Evolutionary conservation across 2,797 vertebrate species (phyloP).

Genomic region (Denticeps clupeoides): DNA sequence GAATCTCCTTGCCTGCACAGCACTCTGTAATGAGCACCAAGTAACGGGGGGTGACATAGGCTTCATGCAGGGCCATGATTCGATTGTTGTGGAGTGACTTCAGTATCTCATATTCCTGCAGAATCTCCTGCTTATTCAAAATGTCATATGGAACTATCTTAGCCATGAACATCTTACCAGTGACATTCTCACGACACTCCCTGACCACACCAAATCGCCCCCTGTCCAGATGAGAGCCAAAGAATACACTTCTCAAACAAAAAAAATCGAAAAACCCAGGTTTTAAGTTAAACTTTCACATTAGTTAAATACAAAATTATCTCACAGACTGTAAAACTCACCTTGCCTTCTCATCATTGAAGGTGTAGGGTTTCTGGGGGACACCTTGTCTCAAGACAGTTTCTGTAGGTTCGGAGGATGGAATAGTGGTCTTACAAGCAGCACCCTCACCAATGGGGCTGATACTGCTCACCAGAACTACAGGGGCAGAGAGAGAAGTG

Average conservation of each 20-base stretch:
- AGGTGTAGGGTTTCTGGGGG: conserved; percentile 93
- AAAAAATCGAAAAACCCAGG: too few species aligned
- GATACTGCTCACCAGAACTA: conserved; percentile 55
- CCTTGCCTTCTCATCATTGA: conserved; percentile 89
- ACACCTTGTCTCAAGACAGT: conserved; percentile 68
- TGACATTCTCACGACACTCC: conserved; percentile 82
- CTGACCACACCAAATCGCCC: conserved; percentile 84
- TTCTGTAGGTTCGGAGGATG: conserved; percentile 39
- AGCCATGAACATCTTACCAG: conserved; percentile 80
- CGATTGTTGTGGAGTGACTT: conserved; percentile 76
- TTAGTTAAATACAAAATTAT: too few species aligned
- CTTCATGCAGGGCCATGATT: conserved; percentile 86
- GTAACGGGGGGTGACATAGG: conserved; percentile 89
- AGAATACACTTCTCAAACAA: too few species aligned
- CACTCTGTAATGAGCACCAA: conserved; percentile 87
- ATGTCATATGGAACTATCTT: conserved; percentile 83
- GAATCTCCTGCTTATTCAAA: conserved; percentile 67
- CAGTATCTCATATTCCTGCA: conserved; percentile 88
- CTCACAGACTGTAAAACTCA: too few species aligned
- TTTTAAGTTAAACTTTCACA: too few species aligned
- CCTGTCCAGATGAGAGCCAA: conserved; percentile 37
- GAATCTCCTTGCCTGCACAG: conserved; percentile 83
- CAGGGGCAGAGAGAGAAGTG: conserved; percentile 21
- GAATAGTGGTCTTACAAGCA: conserved; percentile 31
- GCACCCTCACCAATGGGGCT: conserved; percentile 56